Base-by-base conservation (phyloP, 2,888 invertebrate genomes). In the Spicauda simplicius region DNA sequence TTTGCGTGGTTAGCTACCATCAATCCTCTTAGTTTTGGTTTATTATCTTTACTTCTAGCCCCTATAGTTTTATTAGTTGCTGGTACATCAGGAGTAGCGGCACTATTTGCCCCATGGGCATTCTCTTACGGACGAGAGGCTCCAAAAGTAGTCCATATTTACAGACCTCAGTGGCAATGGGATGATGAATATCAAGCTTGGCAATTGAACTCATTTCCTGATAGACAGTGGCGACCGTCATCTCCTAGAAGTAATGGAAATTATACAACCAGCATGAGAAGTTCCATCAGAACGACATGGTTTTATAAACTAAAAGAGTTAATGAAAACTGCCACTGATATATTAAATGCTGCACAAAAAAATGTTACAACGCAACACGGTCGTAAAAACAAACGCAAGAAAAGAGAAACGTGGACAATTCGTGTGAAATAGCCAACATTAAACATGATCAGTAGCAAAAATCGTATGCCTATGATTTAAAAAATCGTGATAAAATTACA, bases 41-140 rank as follows among this genome's bases (percentile, higher is more conserved):
- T 95, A 45, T 90, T 95, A 80, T 94, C 96, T 64, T 74, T 96
- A 75, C 82, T 95, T 61, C 86, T 96, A 56, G 94, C 96, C 0
- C 96, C 96, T 0, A 82, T 96, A 57, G 94, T 94, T 0, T 87
- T 96, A 61, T 85, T 96, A 50, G 93, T 96, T 59, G 94, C 95
- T 0, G 94, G 95, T 0, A 91, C 95, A 0, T 94, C 96, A 14
- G 94, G 95, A 0, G 80, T 95, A 16, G 93, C 95, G 0, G 91
- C 95, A 0, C 90, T 95, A 55, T 84, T 96, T 71, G 94, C 96
- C 66, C 96, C 96, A 0, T 96, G 94, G 94, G 93, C 94, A 73
- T 87, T 95, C 69, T 95, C 96, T 0, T 90, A 88, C 56, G 93
- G 83, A 0, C 84, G 93, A 73, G 85, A 91, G 75, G 86, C 91